Conservation (phyloP, 2,888 invertebrate genomes). For the Heliconius sara region DNA sequence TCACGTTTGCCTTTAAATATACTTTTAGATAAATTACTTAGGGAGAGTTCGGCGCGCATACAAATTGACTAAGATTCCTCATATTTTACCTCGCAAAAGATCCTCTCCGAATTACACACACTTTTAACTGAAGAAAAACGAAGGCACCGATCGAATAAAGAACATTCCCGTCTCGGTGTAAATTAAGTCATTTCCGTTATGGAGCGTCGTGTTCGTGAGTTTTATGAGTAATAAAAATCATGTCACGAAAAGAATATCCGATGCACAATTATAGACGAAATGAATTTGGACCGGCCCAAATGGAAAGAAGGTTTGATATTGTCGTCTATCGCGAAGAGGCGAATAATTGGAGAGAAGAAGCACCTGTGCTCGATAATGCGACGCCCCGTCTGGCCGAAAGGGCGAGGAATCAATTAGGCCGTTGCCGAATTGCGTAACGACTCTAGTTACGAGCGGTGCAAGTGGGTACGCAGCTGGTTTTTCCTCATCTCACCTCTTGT, state of each 20-base stretch:
- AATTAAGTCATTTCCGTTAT: constrained; percentile 76
- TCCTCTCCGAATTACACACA: constrained; percentile 74
- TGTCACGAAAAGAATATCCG: constrained; percentile 76
- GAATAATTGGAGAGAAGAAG: constrained; percentile 71
- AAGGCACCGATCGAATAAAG: constrained; percentile 58
- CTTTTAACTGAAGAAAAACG: constrained; percentile 59
- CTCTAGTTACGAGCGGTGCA: constrained; percentile 80
- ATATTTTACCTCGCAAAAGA: constrained; percentile 75
- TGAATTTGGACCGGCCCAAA: constrained; percentile 67
- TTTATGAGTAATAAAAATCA: constrained; percentile 75
- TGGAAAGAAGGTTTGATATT: constrained; percentile 70
- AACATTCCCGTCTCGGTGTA: constrained; percentile 63
- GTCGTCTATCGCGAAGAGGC: constrained; percentile 73
- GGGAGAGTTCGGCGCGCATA: constrained; percentile 73
- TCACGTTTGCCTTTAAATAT: constrained; percentile 72
- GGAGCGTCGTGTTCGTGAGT: constrained; percentile 62
- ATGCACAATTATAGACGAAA: constrained; percentile 77
- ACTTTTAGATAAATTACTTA: constrained; percentile 80
- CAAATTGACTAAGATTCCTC: constrained; percentile 75
- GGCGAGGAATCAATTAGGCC: constrained; percentile 83
- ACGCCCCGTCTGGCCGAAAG: constrained; percentile 80
- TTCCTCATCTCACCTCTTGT: constrained; percentile 80
- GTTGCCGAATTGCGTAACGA: constrained; percentile 80
- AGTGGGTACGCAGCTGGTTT: constrained; percentile 79
- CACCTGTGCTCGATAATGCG: constrained; percentile 82